Evolutionary conservation across 2,113 vertebrate species (phyloP), one percentile per base, ranked within the genome.

Genomic region (Platycercus adscitus): DNA sequence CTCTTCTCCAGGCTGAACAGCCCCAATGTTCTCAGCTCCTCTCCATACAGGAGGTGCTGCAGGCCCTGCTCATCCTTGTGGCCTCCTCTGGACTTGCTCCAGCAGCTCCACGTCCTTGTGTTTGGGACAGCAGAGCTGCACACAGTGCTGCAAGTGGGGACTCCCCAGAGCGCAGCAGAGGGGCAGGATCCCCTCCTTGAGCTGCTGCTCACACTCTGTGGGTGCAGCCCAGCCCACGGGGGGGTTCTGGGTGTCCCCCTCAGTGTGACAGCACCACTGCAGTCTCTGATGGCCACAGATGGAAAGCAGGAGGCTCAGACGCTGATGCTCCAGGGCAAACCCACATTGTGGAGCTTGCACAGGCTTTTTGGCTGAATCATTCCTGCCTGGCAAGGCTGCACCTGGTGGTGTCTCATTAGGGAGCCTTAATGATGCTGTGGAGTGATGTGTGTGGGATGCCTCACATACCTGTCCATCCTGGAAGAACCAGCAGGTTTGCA

Each of bases 291-390:
- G 61, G 53, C 35, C 29, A 21, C 19, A 24, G 5, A 9, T 28
- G 37, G 46, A 37, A 64, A 26, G 3, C 13, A 20, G 17, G 68
- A 46, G 68, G 47, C 61, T 12, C 55, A 43, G 53, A 43, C 43
- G 46, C 35, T 11, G 52, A 37, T 0, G 12, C 61, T 0, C 1
- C 28, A 25, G 76, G 44, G 53, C 37, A 21, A 43, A 53, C 37
- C 13, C 1, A 0, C 1, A 0, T 4, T 46, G 56, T n/a, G 8
- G 75, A 58, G 43, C 70, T 58, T n/a, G n/a, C 14, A 18, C 6
- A 23, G 4, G 0, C 29, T 77, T 58, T 20, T 28, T 0, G 7
- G n/a, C 33, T 58, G 56, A 41, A 31, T 68, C 75, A 46, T 43
- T 65, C 41, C 58, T 77, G 63, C 43, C 52, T 17, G 12, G 35